Conservation (phyloP, 2,888 invertebrate species). For the Phortica okadai region DNA sequence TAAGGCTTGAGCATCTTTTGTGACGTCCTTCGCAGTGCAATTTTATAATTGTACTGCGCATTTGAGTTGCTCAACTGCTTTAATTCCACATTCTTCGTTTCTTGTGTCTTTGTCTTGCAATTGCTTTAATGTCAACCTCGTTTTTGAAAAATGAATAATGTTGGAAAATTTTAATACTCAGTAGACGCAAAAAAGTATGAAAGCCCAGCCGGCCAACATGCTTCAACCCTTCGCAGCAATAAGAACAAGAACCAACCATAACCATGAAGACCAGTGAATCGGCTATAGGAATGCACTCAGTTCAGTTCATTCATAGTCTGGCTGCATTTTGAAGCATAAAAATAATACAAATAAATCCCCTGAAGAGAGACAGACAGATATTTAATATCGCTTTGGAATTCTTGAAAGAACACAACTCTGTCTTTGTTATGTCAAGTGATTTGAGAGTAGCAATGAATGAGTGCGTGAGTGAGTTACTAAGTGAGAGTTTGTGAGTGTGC, state of each 20-base stretch:
- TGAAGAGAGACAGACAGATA: constrained; percentile 38
- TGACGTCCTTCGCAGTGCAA: constrained; percentile 41
- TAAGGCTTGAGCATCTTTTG: not conserved
- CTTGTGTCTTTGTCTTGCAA: not conserved
- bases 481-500: not conserved
- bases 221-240: not conserved
- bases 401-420: not conserved
- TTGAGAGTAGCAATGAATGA: constrained; percentile 32
- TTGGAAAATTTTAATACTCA: constrained; percentile 6
- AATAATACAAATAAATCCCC: constrained; percentile 63
- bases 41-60: constrained; percentile 61
- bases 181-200: constrained; percentile 32
- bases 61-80: constrained; percentile 49
- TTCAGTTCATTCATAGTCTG: constrained; percentile 22
- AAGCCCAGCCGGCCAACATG: not conserved
- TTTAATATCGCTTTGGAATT: not conserved
- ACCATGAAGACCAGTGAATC: no score
- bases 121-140: not conserved
- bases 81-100: not conserved
- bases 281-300: constrained; percentile 6
- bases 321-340: constrained; percentile 62
- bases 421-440: constrained; percentile 58
- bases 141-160: constrained; percentile 4
- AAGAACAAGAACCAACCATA: no score
- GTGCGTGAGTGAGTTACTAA: no score